A percentile compares a stretch with the other conserved stretches of the same genome.
phyloP scores from a whole-genome alignment of 2,888 invertebrate species.

The Altica lythri region DNA sequence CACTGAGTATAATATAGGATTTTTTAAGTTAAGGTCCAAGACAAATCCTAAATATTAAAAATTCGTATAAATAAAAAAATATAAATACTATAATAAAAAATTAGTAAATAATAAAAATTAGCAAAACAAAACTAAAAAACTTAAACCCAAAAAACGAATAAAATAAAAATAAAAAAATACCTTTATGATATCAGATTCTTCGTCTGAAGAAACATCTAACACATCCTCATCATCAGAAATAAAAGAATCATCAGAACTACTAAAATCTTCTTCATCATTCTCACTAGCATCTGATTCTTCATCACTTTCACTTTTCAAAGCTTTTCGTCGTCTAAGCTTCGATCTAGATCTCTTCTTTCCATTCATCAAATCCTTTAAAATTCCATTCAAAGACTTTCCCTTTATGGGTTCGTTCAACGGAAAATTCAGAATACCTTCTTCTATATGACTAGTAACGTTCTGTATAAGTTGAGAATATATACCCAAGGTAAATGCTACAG shows the following conservation, averaged over 20 bases:
- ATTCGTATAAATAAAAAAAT: no score
- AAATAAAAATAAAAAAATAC: conserved; percentile 22
- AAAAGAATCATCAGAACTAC: conserved; percentile 48
- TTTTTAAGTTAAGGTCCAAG: no score
- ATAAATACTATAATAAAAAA: no score
- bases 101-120: no score
- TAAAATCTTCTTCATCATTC: conserved; percentile 39
- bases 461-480: conserved; percentile 76
- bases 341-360: conserved; percentile 44
- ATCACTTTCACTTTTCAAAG: conserved; percentile 41
- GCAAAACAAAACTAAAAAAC: no score
- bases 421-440: conserved; percentile 56
- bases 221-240: conserved; percentile 49
- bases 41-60: no score
- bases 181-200: conserved; percentile 44
- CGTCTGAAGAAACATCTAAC: conserved; percentile 47
- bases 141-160: conserved; percentile 8
- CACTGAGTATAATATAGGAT: no score
- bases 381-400: conserved; percentile 35
- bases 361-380: conserved; percentile 41
- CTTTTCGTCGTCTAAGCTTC: conserved; percentile 47
- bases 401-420: conserved; percentile 51
- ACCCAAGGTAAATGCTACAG: conserved; percentile 83
- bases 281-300: conserved; percentile 49
- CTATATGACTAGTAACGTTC: conserved; percentile 52